Evolutionary conservation across 2,888 invertebrate genomes (phyloP).

Genomic region (Orthosia cruda): DNA sequence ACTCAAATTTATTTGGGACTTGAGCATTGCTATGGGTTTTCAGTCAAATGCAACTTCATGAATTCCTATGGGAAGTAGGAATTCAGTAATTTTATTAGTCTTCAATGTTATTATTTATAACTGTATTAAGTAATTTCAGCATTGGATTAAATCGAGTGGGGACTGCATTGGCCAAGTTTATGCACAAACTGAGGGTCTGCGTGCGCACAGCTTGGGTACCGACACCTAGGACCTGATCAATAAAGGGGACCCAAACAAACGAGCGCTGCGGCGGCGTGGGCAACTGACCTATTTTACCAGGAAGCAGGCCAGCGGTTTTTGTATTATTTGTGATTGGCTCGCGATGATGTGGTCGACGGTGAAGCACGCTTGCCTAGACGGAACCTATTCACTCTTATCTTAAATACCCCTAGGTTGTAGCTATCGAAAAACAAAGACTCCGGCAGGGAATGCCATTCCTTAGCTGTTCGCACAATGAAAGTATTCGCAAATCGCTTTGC

Average conservation of each 20-base stretch:
- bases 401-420: no score
- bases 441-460: no score
- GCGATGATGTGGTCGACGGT: no score
- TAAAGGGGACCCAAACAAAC: slow-evolving; percentile 90
- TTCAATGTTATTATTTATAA: slow-evolving; percentile 5
- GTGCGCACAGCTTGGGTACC: slow-evolving; percentile 81
- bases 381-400: no score
- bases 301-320: slow-evolving; percentile 68
- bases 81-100: no score
- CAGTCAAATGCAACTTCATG: neutral
- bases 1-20: neutral
- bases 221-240: slow-evolving; percentile 80
- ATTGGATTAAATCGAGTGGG: slow-evolving; percentile 57
- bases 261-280: slow-evolving; percentile 82
- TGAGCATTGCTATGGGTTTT: neutral
- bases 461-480: no score
- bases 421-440: no score
- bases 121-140: slow-evolving; percentile 54
- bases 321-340: no score
- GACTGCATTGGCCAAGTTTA: slow-evolving; percentile 71
- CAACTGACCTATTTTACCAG: slow-evolving; percentile 88
- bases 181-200: slow-evolving; percentile 76
- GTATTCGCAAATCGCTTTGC: no score
- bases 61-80: neutral
- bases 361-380: no score